Percentiles rank a stretch among this genome's conserved stretches.
phyloP scores from a whole-genome alignment of 2,113 vertebrate genomes.

The Python bivittatus region DNA sequence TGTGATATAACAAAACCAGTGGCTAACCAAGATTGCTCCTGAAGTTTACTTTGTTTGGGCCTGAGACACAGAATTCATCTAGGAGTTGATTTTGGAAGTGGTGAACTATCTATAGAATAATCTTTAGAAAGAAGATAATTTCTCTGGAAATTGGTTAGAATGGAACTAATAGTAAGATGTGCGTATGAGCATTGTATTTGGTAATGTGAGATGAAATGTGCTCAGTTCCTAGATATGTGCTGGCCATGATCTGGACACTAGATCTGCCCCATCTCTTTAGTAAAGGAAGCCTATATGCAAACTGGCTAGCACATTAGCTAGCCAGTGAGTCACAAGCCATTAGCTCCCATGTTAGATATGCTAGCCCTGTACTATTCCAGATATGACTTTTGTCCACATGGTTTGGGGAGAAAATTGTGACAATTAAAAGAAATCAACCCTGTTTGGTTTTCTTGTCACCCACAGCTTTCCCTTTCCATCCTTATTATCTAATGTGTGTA shows the following conservation, averaged over 20 bases:
- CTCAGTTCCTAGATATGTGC: background rate
- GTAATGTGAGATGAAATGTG: background rate
- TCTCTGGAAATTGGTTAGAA: background rate
- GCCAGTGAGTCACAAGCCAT: no score
- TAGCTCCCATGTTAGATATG: no score
- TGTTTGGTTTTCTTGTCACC: background rate
- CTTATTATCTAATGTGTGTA: background rate
- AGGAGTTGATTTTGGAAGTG: background rate
- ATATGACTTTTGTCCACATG: background rate
- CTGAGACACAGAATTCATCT: background rate
- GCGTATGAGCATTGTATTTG: no score
- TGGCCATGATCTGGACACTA: background rate
- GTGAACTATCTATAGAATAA: background rate
- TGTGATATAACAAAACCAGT: background rate
- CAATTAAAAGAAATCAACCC: no score
- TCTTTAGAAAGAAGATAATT: background rate
- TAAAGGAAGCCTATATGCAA: background rate
- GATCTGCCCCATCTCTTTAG: background rate
- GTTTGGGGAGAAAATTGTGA: no score
- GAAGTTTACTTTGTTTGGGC: background rate
- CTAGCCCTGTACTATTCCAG: background rate
- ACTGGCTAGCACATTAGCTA: no score
- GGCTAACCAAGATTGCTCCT: background rate
- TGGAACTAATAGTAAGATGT: no score
- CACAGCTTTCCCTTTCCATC: fast-evolving